Percentiles rank a stretch among this genome's conserved stretches.
Evolutionary conservation across 1,140 invertebrate species (phyloP).

Genomic region (Adoxophyes honmai): DNA sequence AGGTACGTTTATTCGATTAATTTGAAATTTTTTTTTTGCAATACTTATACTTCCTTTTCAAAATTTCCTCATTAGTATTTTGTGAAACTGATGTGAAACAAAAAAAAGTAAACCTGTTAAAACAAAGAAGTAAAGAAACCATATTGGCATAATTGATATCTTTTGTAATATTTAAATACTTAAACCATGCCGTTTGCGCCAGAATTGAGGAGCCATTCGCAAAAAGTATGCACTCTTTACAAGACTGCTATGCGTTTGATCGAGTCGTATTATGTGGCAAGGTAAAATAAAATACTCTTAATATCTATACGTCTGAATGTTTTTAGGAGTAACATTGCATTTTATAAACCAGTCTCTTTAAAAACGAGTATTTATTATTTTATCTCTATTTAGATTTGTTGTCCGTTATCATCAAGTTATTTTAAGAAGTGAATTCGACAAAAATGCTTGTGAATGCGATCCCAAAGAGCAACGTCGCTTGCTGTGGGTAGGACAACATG

Average conservation of each 20-base stretch:
- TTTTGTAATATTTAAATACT: constrained; percentile 3
- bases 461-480: constrained; percentile 50
- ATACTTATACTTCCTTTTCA: too few species aligned
- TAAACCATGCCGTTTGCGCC: constrained; percentile 35
- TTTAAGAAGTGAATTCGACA: constrained; percentile 48
- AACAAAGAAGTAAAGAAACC: too few species aligned
- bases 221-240: constrained; percentile 60
- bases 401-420: constrained; percentile 56
- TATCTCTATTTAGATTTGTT: constrained; percentile 36
- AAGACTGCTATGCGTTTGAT: constrained; percentile 47
- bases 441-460: constrained; percentile 42
- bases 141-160: too few species aligned
- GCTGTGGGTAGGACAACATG: constrained; percentile 48
- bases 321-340: too few species aligned
- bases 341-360: too few species aligned
- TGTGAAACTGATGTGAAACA: too few species aligned
- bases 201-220: constrained; percentile 49
- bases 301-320: too few species aligned
- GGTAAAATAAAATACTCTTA: constrained; percentile 34
- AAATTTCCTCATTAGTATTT: too few species aligned
- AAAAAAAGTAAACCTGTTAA: too few species aligned
- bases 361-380: too few species aligned
- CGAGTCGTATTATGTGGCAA: constrained; percentile 46
- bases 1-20: too few species aligned
- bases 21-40: too few species aligned